phyloP scores from a whole-genome alignment of 1,140 invertebrate species.

The Carposina sasakii region DNA sequence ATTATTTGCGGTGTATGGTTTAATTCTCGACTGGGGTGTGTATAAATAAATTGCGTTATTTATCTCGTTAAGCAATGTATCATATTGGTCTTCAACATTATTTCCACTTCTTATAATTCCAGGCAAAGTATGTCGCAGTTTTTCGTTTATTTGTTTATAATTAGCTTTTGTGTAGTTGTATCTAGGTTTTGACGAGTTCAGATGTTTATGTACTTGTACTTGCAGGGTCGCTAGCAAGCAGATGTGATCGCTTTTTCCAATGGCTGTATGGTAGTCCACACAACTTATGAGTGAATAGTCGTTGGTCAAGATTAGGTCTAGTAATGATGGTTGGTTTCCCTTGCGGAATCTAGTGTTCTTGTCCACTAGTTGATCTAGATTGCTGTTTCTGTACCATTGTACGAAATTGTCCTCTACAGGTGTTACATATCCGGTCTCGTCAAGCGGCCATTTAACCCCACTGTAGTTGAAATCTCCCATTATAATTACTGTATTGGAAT shows the following conservation, averaged over 20 bases:
- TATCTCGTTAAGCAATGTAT: too few relatives aligned
- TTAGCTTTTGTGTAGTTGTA: too few relatives aligned
- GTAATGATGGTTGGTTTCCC: not conserved
- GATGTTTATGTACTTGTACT: not conserved
- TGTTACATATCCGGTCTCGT: not conserved
- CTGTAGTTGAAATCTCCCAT: not conserved
- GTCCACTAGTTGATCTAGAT: not conserved
- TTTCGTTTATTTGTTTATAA: too few relatives aligned
- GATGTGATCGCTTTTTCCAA: conserved; percentile 5
- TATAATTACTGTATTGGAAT: not conserved
- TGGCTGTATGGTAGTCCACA: not conserved
- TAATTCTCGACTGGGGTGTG: too few relatives aligned
- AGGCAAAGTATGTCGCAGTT: too few relatives aligned
- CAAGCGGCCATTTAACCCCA: not conserved
- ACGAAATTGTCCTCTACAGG: not conserved
- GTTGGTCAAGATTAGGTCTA: conserved; percentile 2
- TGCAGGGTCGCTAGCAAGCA: conserved; percentile 1
- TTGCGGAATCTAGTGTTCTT: not conserved
- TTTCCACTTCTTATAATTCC: too few relatives aligned
- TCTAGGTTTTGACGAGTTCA: too few relatives aligned
- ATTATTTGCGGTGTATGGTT: too few relatives aligned
- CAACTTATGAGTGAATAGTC: not conserved
- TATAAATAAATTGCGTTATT: too few relatives aligned
- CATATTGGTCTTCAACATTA: too few relatives aligned
- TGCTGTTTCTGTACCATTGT: not conserved